Percentiles rank a stretch among this genome's conserved stretches.
phyloP scores from a whole-genome alignment of 2,797 vertebrate genomes.

The Brotula barbata region DNA sequence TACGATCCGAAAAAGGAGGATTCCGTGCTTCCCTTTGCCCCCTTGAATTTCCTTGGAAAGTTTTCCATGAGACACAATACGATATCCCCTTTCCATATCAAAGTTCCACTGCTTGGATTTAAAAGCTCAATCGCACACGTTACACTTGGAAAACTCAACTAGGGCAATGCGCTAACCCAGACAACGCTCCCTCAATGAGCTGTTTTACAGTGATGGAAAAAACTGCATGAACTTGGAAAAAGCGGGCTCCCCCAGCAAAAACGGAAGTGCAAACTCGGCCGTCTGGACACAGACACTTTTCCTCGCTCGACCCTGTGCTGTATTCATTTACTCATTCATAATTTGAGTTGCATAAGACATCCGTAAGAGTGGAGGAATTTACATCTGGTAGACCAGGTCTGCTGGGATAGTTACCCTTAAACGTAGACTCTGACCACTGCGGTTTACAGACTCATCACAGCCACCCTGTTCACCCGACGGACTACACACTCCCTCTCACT shows the following conservation, averaged over 20 bases:
- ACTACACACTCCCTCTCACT: conserved; percentile 26
- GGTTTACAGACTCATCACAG: conserved; percentile 50
- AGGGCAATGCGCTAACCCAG: conserved; percentile 67
- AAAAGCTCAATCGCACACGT: conserved; percentile 62
- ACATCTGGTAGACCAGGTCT: conserved; percentile 67
- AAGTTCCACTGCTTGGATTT: conserved; percentile 57
- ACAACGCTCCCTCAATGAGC: conserved; percentile 66
- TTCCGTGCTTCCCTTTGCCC: conserved; percentile 37
- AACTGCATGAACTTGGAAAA: conserved; percentile 71
- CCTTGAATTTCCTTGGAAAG: conserved; percentile 37
- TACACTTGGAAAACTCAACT: conserved; percentile 69
- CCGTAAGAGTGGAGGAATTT: conserved; percentile 74
- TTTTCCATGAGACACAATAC: conserved; percentile 61
- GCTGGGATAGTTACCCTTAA: conserved; percentile 43
- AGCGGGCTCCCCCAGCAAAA: conserved; percentile 48
- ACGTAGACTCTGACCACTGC: conserved; percentile 27
- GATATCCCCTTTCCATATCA: conserved; percentile 66
- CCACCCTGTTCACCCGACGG: conserved; percentile 37
- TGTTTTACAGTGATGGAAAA: conserved; percentile 77
- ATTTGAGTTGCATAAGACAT: conserved; percentile 72
- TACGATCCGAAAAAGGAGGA: conserved; percentile 21
- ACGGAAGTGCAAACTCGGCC: conserved; percentile 67
- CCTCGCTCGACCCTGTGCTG: conserved; percentile 49
- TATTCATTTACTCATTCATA: conserved; percentile 75
- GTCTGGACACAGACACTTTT: conserved; percentile 73